phyloP scores from a whole-genome alignment of 1,140 invertebrate genomes.

The Galleria mellonella region DNA sequence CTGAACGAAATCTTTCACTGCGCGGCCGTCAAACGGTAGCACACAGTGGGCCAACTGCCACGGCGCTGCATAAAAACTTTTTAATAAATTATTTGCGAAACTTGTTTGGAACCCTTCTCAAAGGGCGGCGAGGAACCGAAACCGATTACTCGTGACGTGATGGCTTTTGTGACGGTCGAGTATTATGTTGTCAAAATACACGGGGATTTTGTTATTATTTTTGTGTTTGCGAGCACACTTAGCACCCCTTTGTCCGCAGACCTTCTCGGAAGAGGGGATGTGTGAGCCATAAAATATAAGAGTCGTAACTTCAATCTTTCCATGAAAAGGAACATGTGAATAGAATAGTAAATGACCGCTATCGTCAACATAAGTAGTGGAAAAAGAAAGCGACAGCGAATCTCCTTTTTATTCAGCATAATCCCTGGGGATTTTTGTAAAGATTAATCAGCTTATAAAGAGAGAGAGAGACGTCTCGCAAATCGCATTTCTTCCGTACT shows the following conservation, averaged over 20 bases:
- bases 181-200: slow-evolving; percentile 73
- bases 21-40: slow-evolving; percentile 59
- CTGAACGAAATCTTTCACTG: slow-evolving; percentile 56
- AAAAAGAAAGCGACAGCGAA: slow-evolving; percentile 34
- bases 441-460: slow-evolving; percentile 1
- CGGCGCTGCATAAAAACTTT: slow-evolving; percentile 45
- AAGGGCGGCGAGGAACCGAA: slow-evolving; percentile 58
- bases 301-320: slow-evolving; percentile 42
- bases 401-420: slow-evolving; percentile 19
- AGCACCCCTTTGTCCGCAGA: slow-evolving; percentile 57
- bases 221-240: slow-evolving; percentile 70
- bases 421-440: slow-evolving; percentile 7
- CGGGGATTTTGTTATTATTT: slow-evolving; percentile 72
- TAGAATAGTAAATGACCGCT: slow-evolving; percentile 33
- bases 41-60: slow-evolving; percentile 39
- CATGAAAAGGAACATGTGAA: slow-evolving; percentile 50
- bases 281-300: slow-evolving; percentile 37
- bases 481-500: slow-evolving; percentile 28
- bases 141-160: slow-evolving; percentile 66
- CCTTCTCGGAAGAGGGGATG: slow-evolving; percentile 56
- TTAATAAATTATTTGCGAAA: slow-evolving; percentile 71
- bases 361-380: slow-evolving; percentile 22
- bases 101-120: slow-evolving; percentile 62
- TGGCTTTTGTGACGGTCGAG: slow-evolving; percentile 62
- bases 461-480: slow-evolving; percentile 7